phyloP scores from a whole-genome alignment of 2,888 invertebrate species.

The Calameuta filiformis region DNA sequence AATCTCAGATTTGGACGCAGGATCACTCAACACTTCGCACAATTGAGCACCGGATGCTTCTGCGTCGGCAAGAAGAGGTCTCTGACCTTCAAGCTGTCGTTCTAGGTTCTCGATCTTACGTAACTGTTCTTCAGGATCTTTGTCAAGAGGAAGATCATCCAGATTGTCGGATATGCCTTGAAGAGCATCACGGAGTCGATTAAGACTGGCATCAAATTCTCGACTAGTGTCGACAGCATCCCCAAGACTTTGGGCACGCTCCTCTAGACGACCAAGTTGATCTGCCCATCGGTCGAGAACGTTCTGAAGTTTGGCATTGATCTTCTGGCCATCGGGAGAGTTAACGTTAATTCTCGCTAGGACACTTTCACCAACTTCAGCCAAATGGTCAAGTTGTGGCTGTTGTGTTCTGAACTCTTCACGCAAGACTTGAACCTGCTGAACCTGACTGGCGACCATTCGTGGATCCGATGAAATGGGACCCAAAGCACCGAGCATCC shows the following conservation, averaged over 20 bases:
- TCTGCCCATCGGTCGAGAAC: constrained; percentile 86
- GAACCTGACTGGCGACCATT: constrained; percentile 95
- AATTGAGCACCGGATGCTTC: constrained; percentile 91
- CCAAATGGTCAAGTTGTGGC: constrained; percentile 86
- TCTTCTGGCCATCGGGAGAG: constrained; percentile 73
- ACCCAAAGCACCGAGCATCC: constrained; percentile 94
- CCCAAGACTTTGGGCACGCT: constrained; percentile 88
- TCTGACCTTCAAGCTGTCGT: constrained; percentile 87
- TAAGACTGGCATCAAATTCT: constrained; percentile 90
- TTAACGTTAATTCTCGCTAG: constrained; percentile 71
- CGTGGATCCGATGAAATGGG: constrained; percentile 96
- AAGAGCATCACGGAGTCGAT: constrained; percentile 86
- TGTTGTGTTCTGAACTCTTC: constrained; percentile 96
- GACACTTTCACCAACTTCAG: constrained; percentile 83
- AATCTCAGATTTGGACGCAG: constrained; percentile 90
- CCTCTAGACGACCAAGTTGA: constrained; percentile 80
- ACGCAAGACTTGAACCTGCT: constrained; percentile 88
- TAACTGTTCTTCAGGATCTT: constrained; percentile 88
- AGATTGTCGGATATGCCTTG: constrained; percentile 88
- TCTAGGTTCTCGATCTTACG: constrained; percentile 89
- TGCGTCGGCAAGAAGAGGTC: constrained; percentile 87
- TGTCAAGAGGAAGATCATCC: constrained; percentile 82
- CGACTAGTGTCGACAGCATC: constrained; percentile 93
- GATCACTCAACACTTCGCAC: constrained; percentile 88
- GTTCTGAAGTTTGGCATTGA: constrained; percentile 78